A percentile compares a stretch with the other conserved stretches of the same genome.
phyloP scores from a whole-genome alignment of 2,888 invertebrate species.

The Desoria tigrina region DNA sequence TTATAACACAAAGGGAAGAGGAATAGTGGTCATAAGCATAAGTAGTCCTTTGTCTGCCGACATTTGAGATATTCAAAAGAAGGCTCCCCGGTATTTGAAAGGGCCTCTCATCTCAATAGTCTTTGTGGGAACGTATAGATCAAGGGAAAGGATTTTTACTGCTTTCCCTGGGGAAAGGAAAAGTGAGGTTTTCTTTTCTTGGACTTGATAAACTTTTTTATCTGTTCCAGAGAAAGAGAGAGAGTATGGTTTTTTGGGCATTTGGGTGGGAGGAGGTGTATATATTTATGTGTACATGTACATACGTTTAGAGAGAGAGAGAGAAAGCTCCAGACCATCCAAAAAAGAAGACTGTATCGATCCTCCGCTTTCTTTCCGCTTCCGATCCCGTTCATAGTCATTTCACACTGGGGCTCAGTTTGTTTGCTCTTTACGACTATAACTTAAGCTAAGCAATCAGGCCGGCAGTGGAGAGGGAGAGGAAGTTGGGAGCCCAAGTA shows the following conservation, averaged over 20 bases:
- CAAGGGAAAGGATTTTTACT: conserved; percentile 17
- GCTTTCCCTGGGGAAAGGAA: conserved; percentile 17
- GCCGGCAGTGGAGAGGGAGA: too few species aligned
- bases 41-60: too few species aligned
- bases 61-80: conserved; percentile 2
- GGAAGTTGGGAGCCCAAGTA: neutral
- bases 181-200: conserved; percentile 18
- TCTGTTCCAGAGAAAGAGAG: neutral
- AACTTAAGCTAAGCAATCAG: too few species aligned
- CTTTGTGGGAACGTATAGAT: conserved; percentile 15
- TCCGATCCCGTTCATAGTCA: conserved; percentile 22
- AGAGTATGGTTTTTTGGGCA: conserved; percentile 14
- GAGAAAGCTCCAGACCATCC: neutral
- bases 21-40: too few species aligned
- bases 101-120: conserved; percentile 2
- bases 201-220: conserved; percentile 24
- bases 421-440: neutral
- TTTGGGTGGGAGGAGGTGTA: conserved; percentile 11
- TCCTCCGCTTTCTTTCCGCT: conserved; percentile 3
- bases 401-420: conserved; percentile 9
- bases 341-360: conserved; percentile 1
- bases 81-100: neutral
- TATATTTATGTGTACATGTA: conserved; percentile 34
- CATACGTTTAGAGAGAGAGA: conserved; percentile 21
- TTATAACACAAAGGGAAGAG: neutral